phyloP scores from a whole-genome alignment of 1,140 invertebrate genomes.

The Asbolus verrucosus region DNA sequence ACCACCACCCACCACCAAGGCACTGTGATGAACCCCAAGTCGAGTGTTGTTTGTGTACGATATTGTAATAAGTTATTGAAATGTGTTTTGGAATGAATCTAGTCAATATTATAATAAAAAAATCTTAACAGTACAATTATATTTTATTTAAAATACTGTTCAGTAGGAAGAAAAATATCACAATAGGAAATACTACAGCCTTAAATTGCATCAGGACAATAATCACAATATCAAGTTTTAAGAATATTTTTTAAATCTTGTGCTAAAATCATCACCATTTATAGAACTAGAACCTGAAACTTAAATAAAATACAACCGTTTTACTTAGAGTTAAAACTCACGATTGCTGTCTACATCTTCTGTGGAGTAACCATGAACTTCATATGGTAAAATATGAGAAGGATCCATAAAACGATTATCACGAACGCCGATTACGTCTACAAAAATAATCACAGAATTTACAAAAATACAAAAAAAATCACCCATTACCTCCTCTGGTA shows the following conservation, averaged over 20 bases:
- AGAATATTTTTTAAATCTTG: constrained; percentile 7
- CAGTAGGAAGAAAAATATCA: constrained; percentile 5
- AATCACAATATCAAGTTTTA: neutral
- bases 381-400: constrained; percentile 6
- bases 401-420: constrained; percentile 38
- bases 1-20: neutral
- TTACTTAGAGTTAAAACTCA: neutral
- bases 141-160: neutral
- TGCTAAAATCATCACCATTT: neutral
- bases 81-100: neutral
- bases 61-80: neutral
- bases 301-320: neutral
- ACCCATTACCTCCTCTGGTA: constrained; percentile 62
- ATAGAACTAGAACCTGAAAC: constrained; percentile 1
- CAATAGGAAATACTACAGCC: neutral
- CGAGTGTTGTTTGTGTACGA: neutral
- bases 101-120: neutral
- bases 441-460: constrained; percentile 12
- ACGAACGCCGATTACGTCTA: neutral
- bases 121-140: neutral
- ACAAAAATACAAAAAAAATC: neutral
- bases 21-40: too few relatives aligned
- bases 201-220: too few relatives aligned
- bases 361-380: too few relatives aligned
- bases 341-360: too few relatives aligned